These are phyloP conservation scores for Synanthedon myopaeformis DNA, from an alignment of 2,888 invertebrate genomes.

Conservation along the genomic window DNA sequence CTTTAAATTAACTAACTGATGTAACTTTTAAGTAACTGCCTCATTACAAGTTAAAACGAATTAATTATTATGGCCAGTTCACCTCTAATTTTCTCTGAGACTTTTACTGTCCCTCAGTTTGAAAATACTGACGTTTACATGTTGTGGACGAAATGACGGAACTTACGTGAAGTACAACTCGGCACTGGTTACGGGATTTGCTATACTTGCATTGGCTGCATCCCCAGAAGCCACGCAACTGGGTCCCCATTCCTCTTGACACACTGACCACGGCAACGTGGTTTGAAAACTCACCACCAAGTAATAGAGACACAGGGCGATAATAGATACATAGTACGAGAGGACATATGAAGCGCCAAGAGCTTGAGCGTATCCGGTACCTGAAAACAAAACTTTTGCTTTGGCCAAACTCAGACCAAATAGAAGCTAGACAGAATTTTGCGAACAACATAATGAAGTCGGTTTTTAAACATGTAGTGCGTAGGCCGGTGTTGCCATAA, in stretches of 20 bases:
- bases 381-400: slow-evolving; percentile 30
- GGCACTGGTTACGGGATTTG: slow-evolving; percentile 59
- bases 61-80: too few species aligned
- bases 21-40: too few species aligned
- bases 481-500: too few species aligned
- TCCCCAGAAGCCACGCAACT: slow-evolving; percentile 52
- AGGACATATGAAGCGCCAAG: slow-evolving; percentile 74
- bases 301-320: slow-evolving; percentile 81
- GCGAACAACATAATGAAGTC: too few species aligned
- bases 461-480: too few species aligned
- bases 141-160: not conserved
- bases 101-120: too few species aligned
- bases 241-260: slow-evolving; percentile 66
- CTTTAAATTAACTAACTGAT: too few species aligned
- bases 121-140: not conserved
- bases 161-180: slow-evolving; percentile 72
- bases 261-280: slow-evolving; percentile 80
- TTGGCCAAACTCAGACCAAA: too few species aligned
- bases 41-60: too few species aligned
- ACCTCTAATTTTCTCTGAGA: too few species aligned
- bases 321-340: slow-evolving; percentile 82
- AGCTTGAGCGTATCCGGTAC: slow-evolving; percentile 78
- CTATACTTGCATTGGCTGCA: slow-evolving; percentile 19
- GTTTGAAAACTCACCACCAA: slow-evolving; percentile 77
- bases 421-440: too few species aligned